Base-by-base conservation (phyloP, 2,888 invertebrate genomes). In the Smittia aterrima region DNA sequence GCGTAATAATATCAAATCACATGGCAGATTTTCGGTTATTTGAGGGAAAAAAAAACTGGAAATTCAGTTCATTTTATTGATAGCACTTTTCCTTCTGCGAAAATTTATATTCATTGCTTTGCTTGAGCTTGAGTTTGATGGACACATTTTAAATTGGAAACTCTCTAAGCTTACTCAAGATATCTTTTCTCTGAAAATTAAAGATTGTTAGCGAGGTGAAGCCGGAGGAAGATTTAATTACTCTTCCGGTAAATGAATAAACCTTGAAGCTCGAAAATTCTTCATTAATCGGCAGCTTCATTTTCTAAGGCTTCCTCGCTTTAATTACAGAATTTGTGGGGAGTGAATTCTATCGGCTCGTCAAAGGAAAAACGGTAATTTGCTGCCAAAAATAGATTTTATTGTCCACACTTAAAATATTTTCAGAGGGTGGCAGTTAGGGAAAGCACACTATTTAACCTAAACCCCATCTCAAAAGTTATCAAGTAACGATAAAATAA, bases 1-100 rank as follows among this genome's bases (percentile, higher is more conserved):
- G 53, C 13, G 20, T 27, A 53, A 67, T 41, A 27, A 70, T 70
- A 70, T 70, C 68, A 53, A 70, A 53, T 70, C 68, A 70, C 68
- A 70, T 70, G 38, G 40, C 67, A 67, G 67, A 32, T 66, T 32
- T 67, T 66, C 32, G n/a, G 25, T 16, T 25, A n/a, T 18, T 58
- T 58, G 9, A 47, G 47, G 16, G 16, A 47, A 16, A n/a, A n/a
- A n/a, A n/a, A n/a, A n/a, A n/a, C n/a, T n/a, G n/a, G n/a, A n/a
- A n/a, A n/a, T n/a, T n/a, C n/a, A n/a, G 32, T 9, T 32, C 9
- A 40, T 70, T 22, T 53, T 70, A 70, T 70, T 70, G 47, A 70
- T 20, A 47, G 25, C 68, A 40, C 16, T 22, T 58, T 58, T 6
- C 18, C 20, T 58, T 58, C 13, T 22, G 18, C 58, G 20, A 18